Evolutionary conservation across 2,888 invertebrate species (phyloP), one percentile per base, ranked within the genome.

Genomic region (Odontocolon sp.): DNA sequence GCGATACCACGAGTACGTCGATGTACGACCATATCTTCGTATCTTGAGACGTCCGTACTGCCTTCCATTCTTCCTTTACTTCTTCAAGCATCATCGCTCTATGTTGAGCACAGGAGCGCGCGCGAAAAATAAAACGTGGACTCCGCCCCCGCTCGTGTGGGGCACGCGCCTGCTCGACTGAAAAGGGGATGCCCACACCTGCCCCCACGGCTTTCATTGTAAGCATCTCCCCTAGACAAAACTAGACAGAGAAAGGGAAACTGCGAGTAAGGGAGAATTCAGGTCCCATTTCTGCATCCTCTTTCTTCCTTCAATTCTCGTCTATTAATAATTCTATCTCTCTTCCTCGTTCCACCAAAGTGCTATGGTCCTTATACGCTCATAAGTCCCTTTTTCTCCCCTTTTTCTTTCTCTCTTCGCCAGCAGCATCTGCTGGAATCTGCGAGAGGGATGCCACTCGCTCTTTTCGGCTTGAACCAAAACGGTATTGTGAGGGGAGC

Each of bases 71-170:
- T 14, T 21, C 64, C 50, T 31, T 28, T 50, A 42, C n/a, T 59
- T 42, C 33, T 45, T 9, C 8, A 5, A 31, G 9, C 21, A 26
- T 38, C 71, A 71, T 75, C 69, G 45, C 54, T 56, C 23, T 38
- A 14, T 8, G 36, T 6, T 11, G 56, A 47, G 59, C 26, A 61
- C 54, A 59, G 61, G 64, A 28, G 75, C 50, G 71, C 47, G 74
- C 54, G 63, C 68, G 71, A 69, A 75, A 78, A 78, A 78, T 66
- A 73, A 79, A 79, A 80, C 81, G 76, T 59, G 73, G 78, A 77
- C 82, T 83, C 88, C 90, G 89, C 90, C 90, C 86, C 87, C 90
- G 88, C 90, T 89, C 90, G 90, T 90, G 90, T 89, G 88, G 86
- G 90, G 89, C 90, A 90, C 90, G 90, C 90, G 90, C 87, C 88